These are phyloP conservation scores for Heliconius congener DNA, from an alignment of 1,140 invertebrate species.

Conservation along the genomic window DNA sequence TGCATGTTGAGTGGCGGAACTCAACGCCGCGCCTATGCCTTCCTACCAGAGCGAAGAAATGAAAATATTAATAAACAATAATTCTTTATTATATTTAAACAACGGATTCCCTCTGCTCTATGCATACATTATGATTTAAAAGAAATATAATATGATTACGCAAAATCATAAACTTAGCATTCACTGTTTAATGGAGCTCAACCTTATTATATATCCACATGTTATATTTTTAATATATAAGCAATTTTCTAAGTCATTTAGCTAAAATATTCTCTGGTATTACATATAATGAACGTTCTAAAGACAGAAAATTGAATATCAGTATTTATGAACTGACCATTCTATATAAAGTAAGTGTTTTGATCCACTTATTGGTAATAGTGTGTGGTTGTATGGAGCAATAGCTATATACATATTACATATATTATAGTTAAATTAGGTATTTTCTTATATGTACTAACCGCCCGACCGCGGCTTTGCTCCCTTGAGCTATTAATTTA, in stretches of 20 bases:
- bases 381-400: neutral
- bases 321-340: conserved; percentile 4
- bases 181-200: neutral
- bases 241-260: neutral
- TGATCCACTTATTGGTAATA: neutral
- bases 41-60: too few relatives aligned
- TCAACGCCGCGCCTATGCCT: too few relatives aligned
- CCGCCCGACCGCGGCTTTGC: too few relatives aligned
- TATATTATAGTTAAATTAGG: too few relatives aligned
- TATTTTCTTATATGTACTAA: too few relatives aligned
- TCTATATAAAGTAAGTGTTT: conserved; percentile 5
- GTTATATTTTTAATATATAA: neutral
- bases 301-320: neutral
- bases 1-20: too few relatives aligned
- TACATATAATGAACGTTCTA: neutral
- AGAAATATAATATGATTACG: neutral
- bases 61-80: too few relatives aligned
- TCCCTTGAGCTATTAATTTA: too few relatives aligned
- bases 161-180: neutral
- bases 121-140: neutral
- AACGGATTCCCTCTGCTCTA: too few relatives aligned
- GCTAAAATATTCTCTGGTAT: neutral
- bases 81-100: too few relatives aligned
- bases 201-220: neutral
- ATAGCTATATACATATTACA: neutral